Base-by-base conservation (phyloP, 2,797 vertebrate species). In the Anolis apletophallus region DNA sequence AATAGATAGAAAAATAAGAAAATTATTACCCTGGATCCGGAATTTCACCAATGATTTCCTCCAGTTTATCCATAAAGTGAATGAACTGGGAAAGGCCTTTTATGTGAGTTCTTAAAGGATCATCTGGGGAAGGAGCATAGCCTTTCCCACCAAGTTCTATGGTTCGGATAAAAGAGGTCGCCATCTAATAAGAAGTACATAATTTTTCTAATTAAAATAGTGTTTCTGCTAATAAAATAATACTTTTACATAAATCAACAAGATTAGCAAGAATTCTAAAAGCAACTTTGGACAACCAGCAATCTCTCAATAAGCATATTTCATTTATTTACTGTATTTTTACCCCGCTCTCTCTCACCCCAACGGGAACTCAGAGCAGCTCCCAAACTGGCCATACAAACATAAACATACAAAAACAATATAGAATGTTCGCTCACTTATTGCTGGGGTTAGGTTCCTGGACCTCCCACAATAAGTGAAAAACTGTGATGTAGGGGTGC, bases 141-240 rank as follows among this genome's bases (percentile, higher is more conserved):
- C 97, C 97, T 93, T 97, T 98, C 40, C 98, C 98, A 90, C 98
- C 98, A 74, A 99, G 97, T 93, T 99, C 97, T 83, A 98, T 89
- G 0, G 95, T 96, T 91, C 99, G 96, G 87, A 99, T 96, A 86
- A 99, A 99, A 9, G 98, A 99, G 0, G 97, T 98, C 81, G 97
- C 97, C 26, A 97, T 96, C 99, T 99, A 90, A 21, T 19, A 93
- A 77, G 79, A 71, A 80, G 94, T 71, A 86, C 87, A 92, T 52
- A 78, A 72, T 75, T 83, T 80, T 88, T n/a, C 76, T 87, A 88
- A 40, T 52, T 64, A 12, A 91, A 90, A 81, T 46, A 69, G 7
- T 5, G 81, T 23, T 73, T n/a, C 0, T 46, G 7, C 46, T 46
- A 46, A 46, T 46, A 46, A 46, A 46, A 46, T 46, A 46, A 46